Base-by-base conservation (phyloP, 2,888 invertebrate species). In the Nomada fucata region DNA sequence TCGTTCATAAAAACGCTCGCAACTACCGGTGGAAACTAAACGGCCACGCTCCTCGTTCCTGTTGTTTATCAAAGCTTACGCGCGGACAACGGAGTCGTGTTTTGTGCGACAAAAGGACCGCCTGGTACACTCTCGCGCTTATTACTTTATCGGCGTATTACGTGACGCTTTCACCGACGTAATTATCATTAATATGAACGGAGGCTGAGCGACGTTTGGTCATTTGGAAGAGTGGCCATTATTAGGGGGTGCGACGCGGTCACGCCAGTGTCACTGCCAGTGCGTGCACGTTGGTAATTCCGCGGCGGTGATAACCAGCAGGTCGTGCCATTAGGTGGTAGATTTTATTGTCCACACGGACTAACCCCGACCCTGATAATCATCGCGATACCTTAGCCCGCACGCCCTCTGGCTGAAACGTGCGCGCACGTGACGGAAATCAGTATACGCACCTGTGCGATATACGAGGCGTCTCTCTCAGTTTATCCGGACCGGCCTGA, bases 231-330 rank as follows among this genome's bases (percentile, higher is more conserved):
- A 82, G 81, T 82, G 82, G 73, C 65, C 75, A 69, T 83, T 83
- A 82, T 83, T 83, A 82, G 55, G 57, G 52, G 52, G 71, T 23
- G 47, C 20, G 26, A 53, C 50, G 44, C 53, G 69, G 63, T 70
- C 74, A 78, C 77, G 82, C 73, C 79, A 82, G 79, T 86, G 88
- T 83, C 84, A 88, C 82, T 84, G 88, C 81, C 88, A 79, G 73
- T 88, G 88, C 88, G 88, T 88, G 88, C 83, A 68, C 63, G 47
- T 75, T 63, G 83, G 85, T 82, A 88, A 85, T 89, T 88, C 77
- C 76, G 52, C 61, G 73, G 76, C 71, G 83, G 57, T 85, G 85
- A 88, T 88, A 88, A 83, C 77, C 86, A 75, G 29, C 80, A 73
- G 77, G 64, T 63, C 75, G 70, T 76, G 85, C 80, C 85, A 82